Conservation (phyloP, 2,888 invertebrate species). For the Cosmorhoe ocellata region DNA sequence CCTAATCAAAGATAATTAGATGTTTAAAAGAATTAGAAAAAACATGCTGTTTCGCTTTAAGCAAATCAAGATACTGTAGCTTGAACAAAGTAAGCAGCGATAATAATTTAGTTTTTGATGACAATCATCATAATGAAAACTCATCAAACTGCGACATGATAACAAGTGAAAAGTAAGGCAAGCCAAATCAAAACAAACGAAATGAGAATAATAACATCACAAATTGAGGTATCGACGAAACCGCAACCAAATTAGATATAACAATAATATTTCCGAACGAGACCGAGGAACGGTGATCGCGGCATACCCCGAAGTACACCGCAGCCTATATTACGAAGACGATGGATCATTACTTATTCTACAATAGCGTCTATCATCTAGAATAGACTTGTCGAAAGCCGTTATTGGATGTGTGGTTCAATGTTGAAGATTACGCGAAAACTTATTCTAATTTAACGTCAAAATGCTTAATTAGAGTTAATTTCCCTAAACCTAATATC, state of each 20-base stretch:
- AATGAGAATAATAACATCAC: constrained; percentile 6
- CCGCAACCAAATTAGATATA: constrained; percentile 30
- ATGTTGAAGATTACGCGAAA: constrained; percentile 27
- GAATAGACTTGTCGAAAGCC: constrained; percentile 60
- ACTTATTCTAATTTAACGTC: not conserved
- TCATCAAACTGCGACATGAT: not conserved
- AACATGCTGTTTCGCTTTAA: not conserved
- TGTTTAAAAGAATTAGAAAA: constrained; percentile 1
- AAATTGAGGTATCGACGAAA: constrained; percentile 16
- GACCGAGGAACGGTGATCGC: constrained; percentile 42
- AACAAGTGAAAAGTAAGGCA: not conserved
- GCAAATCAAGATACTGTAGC: not conserved
- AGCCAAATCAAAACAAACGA: not conserved
- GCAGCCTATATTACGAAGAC: constrained; percentile 41
- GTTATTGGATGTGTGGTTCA: constrained; percentile 47
- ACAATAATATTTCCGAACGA: constrained; percentile 33
- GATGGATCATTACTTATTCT: constrained; percentile 53
- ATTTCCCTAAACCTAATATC: too few relatives aligned
- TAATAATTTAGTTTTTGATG: not conserved
- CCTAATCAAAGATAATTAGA: constrained; percentile 38
- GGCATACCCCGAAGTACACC: constrained; percentile 37
- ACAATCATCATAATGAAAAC: not conserved
- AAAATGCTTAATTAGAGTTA: too few relatives aligned
- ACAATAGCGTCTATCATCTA: constrained; percentile 66
- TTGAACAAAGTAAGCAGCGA: not conserved